Evolutionary conservation across 2,888 invertebrate genomes (phyloP).

Genomic region (Drosophila ustulata): DNA sequence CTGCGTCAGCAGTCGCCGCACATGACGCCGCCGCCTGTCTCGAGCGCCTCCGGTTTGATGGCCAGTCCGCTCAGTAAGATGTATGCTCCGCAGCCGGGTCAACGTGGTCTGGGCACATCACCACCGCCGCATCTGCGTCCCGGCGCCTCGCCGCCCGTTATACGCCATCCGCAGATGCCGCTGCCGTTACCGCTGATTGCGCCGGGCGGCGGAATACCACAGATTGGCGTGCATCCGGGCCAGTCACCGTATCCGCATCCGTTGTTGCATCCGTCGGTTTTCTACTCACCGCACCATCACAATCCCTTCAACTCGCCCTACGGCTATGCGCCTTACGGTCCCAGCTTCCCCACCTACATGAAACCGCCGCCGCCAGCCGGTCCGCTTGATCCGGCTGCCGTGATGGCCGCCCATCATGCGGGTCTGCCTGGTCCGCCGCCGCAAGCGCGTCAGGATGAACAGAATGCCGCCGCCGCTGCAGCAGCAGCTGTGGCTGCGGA

Average conservation of each 20-base stretch:
- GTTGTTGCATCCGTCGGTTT: constrained; percentile 89
- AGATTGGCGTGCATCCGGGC: constrained; percentile 89
- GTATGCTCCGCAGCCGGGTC: constrained; percentile 86
- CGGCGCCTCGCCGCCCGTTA: constrained; percentile 87
- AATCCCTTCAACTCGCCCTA: constrained; percentile 87
- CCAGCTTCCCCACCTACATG: constrained; percentile 85
- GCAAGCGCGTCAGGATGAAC: constrained; percentile 86
- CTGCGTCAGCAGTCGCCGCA: constrained; percentile 85
- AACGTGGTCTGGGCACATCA: constrained; percentile 86
- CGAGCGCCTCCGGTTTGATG: constrained; percentile 85
- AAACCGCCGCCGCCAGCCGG: constrained; percentile 84
- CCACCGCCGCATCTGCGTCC: constrained; percentile 85
- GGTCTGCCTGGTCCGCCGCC: constrained; percentile 85
- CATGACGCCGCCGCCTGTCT: constrained; percentile 85
- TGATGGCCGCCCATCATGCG: constrained; percentile 84
- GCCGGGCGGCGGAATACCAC: constrained; percentile 84
- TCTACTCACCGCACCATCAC: constrained; percentile 91
- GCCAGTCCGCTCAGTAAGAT: constrained; percentile 85
- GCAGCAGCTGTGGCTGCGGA: constrained; percentile 72
- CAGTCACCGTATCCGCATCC: constrained; percentile 90
- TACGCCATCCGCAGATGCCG: constrained; percentile 85
- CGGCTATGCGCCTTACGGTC: constrained; percentile 86
- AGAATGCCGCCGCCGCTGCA: constrained; percentile 82
- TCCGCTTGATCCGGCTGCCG: constrained; percentile 83
- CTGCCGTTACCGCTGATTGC: constrained; percentile 84